Evolutionary conservation across 2,888 invertebrate genomes (phyloP), one percentile per base, ranked within the genome.

Genomic region (Tinea pellionella): DNA sequence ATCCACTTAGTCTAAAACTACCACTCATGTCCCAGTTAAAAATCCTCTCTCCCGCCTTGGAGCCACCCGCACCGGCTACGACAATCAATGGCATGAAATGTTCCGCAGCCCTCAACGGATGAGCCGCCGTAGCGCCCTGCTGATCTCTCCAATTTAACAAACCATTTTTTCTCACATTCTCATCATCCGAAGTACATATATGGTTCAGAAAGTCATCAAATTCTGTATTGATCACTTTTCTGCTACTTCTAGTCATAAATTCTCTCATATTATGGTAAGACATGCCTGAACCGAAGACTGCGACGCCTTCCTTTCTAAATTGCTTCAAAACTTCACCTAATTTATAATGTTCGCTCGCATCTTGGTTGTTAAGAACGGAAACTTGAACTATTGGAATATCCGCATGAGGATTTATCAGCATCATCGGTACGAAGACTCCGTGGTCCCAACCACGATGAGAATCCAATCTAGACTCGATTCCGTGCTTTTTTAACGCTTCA

Each of bases 351-450:
- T 68, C 63, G 0, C 61, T 59, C 0, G 75, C 69, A 30, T 73
- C 63, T 63, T 77, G 75, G 16, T 68, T 75, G 66, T 66, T 12
- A 76, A 61, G 76, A 67, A 0, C 75, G 75, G 24, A n/a, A n/a
- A 77, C 61, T 64, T 77, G 77, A 1, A 77, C 61, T 7, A 77
- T 68, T 0, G 77, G 76, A 13, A 77, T 70, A 19, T 76, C 65
- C 0, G 75, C 75, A n/a, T 62, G 63, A 0, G 77, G 75, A n/a
- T 74, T 69, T 0, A 75, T 71, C 9, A 77, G 58, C 69, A 77
- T 70, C 77, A 77, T 76, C 0, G 77, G 77, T 61, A 77, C 70
- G 41, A 76, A 77, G 2, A 74, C 72, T 64, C 77, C 77, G 43
- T 77, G 77, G 64, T 77, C 77, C 77, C 77, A 77, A 30, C 74